A percentile compares a stretch with the other conserved stretches of the same genome.
These are phyloP conservation scores for Actenoides hombroni DNA, from an alignment of 2,113 vertebrate species.

Conservation along the genomic window DNA sequence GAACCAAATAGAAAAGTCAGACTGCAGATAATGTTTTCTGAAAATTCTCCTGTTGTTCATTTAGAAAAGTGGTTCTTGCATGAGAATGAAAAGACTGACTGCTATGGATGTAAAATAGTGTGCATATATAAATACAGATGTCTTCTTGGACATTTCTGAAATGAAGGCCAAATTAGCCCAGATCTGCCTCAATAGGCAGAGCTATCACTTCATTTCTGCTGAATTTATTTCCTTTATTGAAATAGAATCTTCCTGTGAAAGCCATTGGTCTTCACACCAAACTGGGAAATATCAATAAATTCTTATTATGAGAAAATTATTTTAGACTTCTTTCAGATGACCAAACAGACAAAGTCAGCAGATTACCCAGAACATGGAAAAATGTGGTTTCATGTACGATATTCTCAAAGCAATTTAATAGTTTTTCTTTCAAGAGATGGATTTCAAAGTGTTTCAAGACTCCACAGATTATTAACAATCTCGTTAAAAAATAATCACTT, in stretches of 20 bases:
- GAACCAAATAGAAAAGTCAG: not conserved
- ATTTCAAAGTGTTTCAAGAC: not conserved
- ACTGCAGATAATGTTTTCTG: conserved; percentile 1
- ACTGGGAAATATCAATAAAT: not conserved
- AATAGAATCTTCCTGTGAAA: not conserved
- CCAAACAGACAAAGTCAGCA: not conserved
- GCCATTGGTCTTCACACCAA: not conserved
- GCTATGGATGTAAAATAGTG: not conserved
- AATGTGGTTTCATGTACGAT: not conserved
- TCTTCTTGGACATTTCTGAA: conserved; percentile 37
- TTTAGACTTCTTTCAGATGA: not conserved
- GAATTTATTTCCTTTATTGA: not conserved
- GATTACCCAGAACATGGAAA: not conserved
- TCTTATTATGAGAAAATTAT: not conserved
- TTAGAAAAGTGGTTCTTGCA: conserved; percentile 9
- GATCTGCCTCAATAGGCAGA: not conserved
- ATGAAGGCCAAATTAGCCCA: conserved; percentile 7
- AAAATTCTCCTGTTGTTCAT: conserved; percentile 11
- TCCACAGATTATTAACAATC: not conserved
- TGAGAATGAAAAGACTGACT: conserved; percentile 8
- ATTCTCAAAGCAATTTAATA: not conserved
- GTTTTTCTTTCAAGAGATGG: not conserved
- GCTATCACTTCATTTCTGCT: not conserved
- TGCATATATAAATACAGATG: conserved; percentile 34
- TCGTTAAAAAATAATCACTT: not conserved